Conservation (phyloP, 2,888 invertebrate species). For the Drosophila neotestacea region DNA sequence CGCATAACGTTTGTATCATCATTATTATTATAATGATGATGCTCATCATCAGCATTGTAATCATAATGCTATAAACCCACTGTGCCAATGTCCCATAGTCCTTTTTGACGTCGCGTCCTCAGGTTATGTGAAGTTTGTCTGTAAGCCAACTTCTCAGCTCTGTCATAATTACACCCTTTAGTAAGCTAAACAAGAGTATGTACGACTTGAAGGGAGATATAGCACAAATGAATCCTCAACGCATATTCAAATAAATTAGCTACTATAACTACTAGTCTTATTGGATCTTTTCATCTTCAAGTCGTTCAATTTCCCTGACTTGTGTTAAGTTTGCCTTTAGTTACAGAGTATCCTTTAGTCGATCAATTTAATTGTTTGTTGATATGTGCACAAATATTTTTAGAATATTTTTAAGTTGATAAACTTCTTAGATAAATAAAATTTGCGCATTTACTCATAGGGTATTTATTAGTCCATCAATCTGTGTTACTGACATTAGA, state of each 20-base stretch:
- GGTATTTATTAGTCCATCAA: not conserved
- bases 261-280: no score
- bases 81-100: conserved; percentile 21
- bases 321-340: not conserved
- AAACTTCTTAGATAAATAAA: not conserved
- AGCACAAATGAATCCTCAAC: not conserved
- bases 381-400: not conserved
- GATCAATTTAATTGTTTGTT: not conserved
- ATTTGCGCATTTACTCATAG: not conserved
- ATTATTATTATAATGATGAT: conserved; percentile 20
- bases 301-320: no score
- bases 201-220: not conserved
- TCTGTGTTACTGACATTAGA: not conserved
- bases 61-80: conserved; percentile 37
- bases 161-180: conserved; percentile 11
- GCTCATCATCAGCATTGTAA: conserved; percentile 16
- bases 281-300: no score
- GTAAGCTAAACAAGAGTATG: not conserved
- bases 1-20: conserved; percentile 18
- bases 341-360: not conserved
- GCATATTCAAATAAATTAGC: no score
- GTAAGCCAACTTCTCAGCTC: conserved; percentile 20
- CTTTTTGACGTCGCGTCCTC: conserved; percentile 5
- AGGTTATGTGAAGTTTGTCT: conserved; percentile 20
- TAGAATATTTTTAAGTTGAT: not conserved